Base-by-base conservation (phyloP, 2,797 vertebrate genomes). In the Gobionotothen gibberifrons region DNA sequence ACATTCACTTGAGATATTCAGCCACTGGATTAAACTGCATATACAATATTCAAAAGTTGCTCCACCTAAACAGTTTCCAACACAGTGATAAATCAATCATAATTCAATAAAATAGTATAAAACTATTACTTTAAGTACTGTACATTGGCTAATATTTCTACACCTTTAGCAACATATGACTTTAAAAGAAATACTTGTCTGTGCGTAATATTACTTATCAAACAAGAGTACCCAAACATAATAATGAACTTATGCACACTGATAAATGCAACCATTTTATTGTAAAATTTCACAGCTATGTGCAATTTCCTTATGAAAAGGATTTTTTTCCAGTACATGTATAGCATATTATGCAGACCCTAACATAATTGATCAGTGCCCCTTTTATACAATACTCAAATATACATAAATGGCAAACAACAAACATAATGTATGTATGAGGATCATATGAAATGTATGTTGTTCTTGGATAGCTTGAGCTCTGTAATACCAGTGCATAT, bases 261-360 rank as follows among this genome's bases (percentile, higher is more conserved):
- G 56, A 84, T 92, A 85, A 93, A 93, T 96, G 94, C 93, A 96
- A 93, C 87, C 85, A 90, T 97, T 98, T 98, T 97, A 97, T 97
- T 97, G 96, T 93, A 96, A 98, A 97, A 96, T 92, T 96, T 88
- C 93, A 96, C 95, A 95, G 89, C 86, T 95, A 93, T 96, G 94
- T 96, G 95, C 95, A 94, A 92, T 95, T 94, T 90, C 93, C 94
- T 96, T 95, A 95, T 94, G 95, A 96, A 96, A 97, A 95, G 94
- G 92, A 92, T 87, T 86, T 90, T 86, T 92, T 88, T 79, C 72
- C 82, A 93, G 94, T 94, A 96, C 94, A 97, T 90, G 72, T 93
- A 86, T 85, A 91, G 69, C 89, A 90, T 88, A 91, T 87, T 87
- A 90, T 93, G 92, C 85, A 93, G 90, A 93, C 73, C 85, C 84